Percentiles rank a stretch among this genome's conserved stretches.
Evolutionary conservation across 2,113 vertebrate species (phyloP).

Genomic region (Epinephelus lanceolatus): DNA sequence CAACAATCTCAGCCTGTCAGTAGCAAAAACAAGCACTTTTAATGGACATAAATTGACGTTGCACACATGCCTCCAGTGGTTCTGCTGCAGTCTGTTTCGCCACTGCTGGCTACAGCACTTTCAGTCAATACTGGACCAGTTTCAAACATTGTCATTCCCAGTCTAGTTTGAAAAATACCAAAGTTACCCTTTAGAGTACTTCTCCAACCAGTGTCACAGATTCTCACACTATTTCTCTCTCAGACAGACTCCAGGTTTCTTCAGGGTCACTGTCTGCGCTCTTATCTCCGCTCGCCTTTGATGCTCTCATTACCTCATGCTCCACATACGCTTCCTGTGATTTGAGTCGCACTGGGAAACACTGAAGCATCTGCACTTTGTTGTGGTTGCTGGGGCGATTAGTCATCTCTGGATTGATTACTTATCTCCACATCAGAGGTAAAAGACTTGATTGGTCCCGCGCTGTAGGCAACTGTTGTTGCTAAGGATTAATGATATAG

Average conservation of each 20-base stretch:
- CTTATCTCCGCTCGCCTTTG: conserved; percentile 48
- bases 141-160: too few species aligned
- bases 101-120: too few species aligned
- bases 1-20: too few species aligned
- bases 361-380: conserved; percentile 23
- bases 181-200: background rate
- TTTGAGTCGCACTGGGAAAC: conserved; percentile 6
- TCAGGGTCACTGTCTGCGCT: background rate
- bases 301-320: conserved; percentile 44
- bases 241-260: conserved; percentile 40
- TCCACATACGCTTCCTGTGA: conserved; percentile 24
- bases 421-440: conserved; percentile 18
- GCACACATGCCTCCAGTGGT: too few species aligned
- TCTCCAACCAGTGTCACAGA: background rate
- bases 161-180: too few species aligned
- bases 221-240: background rate
- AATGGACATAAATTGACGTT: too few species aligned
- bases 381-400: background rate
- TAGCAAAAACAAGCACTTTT: too few species aligned
- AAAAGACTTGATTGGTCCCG: background rate
- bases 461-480: background rate
- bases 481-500: background rate
- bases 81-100: too few species aligned
- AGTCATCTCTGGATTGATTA: background rate
- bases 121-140: too few species aligned